Evolutionary conservation across 92 coral and sea anemone species (phyloP).

Genomic region (Zoanthus solanderi): DNA sequence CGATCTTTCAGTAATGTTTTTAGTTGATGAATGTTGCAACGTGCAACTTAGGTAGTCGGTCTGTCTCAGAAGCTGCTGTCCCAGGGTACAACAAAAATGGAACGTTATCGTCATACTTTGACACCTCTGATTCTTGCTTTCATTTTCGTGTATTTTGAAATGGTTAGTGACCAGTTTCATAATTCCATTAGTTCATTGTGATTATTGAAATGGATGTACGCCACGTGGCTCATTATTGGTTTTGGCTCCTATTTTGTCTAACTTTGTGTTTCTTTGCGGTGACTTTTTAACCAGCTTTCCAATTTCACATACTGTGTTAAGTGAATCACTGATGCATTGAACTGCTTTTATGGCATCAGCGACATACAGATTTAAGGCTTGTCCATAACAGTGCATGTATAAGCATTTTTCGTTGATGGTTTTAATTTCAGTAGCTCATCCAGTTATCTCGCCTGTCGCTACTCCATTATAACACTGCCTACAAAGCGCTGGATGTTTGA

Average conservation of each 20-base stretch:
- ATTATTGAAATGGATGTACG: no score
- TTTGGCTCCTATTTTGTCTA: no score
- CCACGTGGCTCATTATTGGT: no score
- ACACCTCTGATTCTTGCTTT: neutral
- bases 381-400: no score
- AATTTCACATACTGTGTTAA: no score
- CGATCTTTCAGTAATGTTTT: slow-evolving; percentile 50
- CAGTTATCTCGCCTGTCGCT: neutral
- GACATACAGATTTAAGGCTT: no score
- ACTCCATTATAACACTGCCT: neutral
- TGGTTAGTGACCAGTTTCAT: neutral
- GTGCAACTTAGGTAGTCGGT: no score
- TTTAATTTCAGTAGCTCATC: slow-evolving; percentile 47
- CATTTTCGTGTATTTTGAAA: neutral
- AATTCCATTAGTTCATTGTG: neutral
- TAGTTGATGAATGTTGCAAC: neutral
- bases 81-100: neutral
- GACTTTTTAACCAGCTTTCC: no score
- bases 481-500: neutral
- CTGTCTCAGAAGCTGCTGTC: neutral
- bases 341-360: no score
- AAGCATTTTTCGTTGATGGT: slow-evolving; percentile 53
- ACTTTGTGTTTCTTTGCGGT: no score
- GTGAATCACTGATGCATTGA: no score
- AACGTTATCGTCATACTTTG: neutral